Conservation (phyloP, 2,888 invertebrate species). For the Osmoderma eremita region DNA sequence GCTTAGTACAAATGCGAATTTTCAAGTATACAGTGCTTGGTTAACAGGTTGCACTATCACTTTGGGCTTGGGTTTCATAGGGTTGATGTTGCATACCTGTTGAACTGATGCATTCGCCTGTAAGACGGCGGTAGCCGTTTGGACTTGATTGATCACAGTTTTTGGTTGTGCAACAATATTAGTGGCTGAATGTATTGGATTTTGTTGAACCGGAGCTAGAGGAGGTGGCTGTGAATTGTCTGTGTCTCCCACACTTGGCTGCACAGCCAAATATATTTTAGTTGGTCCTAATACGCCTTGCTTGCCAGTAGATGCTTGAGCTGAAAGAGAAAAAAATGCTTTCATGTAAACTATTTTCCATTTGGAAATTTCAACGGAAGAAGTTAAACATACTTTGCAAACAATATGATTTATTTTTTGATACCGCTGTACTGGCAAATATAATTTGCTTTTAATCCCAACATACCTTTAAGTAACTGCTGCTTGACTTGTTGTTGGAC, state of each 20-base stretch:
- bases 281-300: slow-evolving; percentile 86
- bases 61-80: slow-evolving; percentile 54
- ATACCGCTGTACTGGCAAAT: too few species aligned
- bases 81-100: slow-evolving; percentile 61
- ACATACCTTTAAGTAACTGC: slow-evolving; percentile 82
- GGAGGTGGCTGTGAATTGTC: slow-evolving; percentile 64
- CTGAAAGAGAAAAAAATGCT: slow-evolving; percentile 62
- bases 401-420: too few species aligned
- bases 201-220: slow-evolving; percentile 65
- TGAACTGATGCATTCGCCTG: slow-evolving; percentile 44
- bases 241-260: slow-evolving; percentile 69
- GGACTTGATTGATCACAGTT: slow-evolving; percentile 41
- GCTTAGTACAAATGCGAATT: slow-evolving; percentile 16
- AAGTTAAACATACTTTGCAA: too few species aligned
- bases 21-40: slow-evolving; percentile 53
- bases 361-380: too few species aligned
- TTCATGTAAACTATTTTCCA: too few species aligned
- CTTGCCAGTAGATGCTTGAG: slow-evolving; percentile 87
- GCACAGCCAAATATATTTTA: slow-evolving; percentile 86
- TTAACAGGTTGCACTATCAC: slow-evolving; percentile 58
- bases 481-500: slow-evolving; percentile 92
- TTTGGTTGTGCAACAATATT: slow-evolving; percentile 38
- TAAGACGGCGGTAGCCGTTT: slow-evolving; percentile 35
- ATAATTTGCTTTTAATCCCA: too few species aligned
- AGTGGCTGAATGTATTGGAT: slow-evolving; percentile 21